Evolutionary conservation across 2,888 invertebrate species (phyloP), one percentile per base, ranked within the genome.

Genomic region (Cacoxenus indagator): DNA sequence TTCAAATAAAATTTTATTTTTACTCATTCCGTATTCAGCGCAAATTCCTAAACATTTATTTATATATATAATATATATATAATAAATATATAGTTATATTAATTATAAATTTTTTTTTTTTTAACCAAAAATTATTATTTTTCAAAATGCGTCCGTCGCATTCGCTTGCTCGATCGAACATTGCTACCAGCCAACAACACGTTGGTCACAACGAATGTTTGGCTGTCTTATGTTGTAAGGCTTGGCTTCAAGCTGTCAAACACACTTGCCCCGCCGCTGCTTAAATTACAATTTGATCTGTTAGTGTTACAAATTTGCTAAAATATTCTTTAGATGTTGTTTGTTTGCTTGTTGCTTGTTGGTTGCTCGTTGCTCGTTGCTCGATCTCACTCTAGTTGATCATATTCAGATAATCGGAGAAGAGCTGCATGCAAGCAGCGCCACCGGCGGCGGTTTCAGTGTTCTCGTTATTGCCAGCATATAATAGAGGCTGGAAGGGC

Each of bases 361-460:
- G 31, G 31, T 8, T 8, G 14, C 5, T 31, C 5, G 37, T 8
- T 8, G 37, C 69, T 68, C 48, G 31, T n/a, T n/a, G n/a, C n/a
- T n/a, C n/a, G n/a, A n/a, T n/a, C 37, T 0, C 37, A 37, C 76
- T 76, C 79, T 78, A 91, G 77, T 90, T 91, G 86, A 91, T 90
- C 87, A 91, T 91, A 86, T 91, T 91, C 78, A 91, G 87, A 86
- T 91, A 91, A 85, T 91, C 91, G 70, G 91, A 91, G 86, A 91
- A 91, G 71, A 91, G 89, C 86, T 91, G 91, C 81, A 91, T 89
- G 89, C 90, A 86, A 87, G 90, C 87, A 14, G 78, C 77, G 57
- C 75, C 77, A 27, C 75, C 77, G 4, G 78, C 81, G 65, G 66
- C 72, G 24, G 61, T 48, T 11, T 9, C 55, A 6, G 9, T 55